Evolutionary conservation across 2,113 vertebrate genomes (phyloP).

Genomic region (Taxidea taxus): DNA sequence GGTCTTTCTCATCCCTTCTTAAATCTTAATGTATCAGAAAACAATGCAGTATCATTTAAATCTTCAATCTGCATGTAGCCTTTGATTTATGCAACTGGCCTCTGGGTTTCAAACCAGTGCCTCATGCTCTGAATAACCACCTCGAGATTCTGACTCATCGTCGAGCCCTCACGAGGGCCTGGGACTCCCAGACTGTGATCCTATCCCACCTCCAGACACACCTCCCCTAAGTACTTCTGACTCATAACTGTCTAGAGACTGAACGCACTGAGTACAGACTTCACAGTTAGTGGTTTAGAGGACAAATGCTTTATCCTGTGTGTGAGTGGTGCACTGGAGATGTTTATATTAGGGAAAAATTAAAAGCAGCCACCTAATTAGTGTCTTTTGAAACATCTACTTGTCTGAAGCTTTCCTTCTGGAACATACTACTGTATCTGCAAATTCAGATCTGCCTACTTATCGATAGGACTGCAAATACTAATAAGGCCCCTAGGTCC

Average conservation of each 20-base stretch:
- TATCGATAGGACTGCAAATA: background rate
- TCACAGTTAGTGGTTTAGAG: background rate
- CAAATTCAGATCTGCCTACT: background rate
- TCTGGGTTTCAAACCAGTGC: background rate
- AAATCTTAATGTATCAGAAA: background rate
- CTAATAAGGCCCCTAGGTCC: background rate
- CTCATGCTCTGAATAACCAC: background rate
- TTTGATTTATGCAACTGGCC: background rate
- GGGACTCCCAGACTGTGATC: background rate
- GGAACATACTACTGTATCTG: background rate
- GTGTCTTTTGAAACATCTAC: background rate
- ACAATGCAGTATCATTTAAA: background rate
- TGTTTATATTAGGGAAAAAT: background rate
- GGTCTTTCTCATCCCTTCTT: background rate
- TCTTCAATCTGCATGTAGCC: background rate
- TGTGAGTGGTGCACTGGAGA: background rate
- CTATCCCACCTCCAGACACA: accelerated
- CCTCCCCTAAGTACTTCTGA: background rate
- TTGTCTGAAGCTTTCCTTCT: background rate
- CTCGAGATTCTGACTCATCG: background rate
- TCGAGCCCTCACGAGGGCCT: background rate
- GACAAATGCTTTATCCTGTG: background rate
- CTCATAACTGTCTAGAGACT: background rate
- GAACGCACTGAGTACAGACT: background rate
- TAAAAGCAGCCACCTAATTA: background rate